Base-by-base conservation (phyloP, 2,797 vertebrate species). In the Moxostoma hubbsi region DNA sequence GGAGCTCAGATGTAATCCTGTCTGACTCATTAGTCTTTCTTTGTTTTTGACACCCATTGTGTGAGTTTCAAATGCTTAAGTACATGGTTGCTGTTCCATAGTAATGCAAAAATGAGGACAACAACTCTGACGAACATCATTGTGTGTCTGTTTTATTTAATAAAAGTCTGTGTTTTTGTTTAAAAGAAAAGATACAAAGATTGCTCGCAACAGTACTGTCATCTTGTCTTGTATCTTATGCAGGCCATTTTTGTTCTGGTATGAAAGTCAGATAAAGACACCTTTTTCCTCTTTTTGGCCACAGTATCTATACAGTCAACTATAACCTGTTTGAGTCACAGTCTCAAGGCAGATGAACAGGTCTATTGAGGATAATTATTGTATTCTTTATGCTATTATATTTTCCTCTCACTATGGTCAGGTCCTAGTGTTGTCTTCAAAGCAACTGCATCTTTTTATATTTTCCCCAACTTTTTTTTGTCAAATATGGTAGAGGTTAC, bases 261-360 rank as follows among this genome's bases (percentile, higher is more conserved):
- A 47, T 64, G 45, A 57, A 76, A 76, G 43, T 11, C 10, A 36
- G 10, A 74, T 54, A 45, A 64, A 77, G 58, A 63, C 6, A 0
- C 24, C n/a, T 11, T 62, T 67, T 58, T 59, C 66, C 77, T 36
- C 43, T 3, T 43, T 45, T 64, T 54, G 43, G 36, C 10, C 61
- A 36, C 49, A 64, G 67, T 8, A 0, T 36, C 36, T 36, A 36
- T 36, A 3, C 36, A 36, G 36, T 36, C 36, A 36, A 36, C 36
- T 36, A 36, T 36, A 1, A 7, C 43, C 54, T n/a, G 15, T 71
- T 43, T 55, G 24, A 45, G 36, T 66, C 63, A 72, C 18, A 70
- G 59, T 12, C 46, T 24, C 6, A 16, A 47, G 79, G 81, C 68
- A 24, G 77, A 83, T 88, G 64, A 88, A 82, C 73, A 43, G 64